Percentiles rank a stretch among this genome's conserved stretches.
Evolutionary conservation across 2,113 vertebrate species (phyloP).

Genomic region (Dipodomys merriami): DNA sequence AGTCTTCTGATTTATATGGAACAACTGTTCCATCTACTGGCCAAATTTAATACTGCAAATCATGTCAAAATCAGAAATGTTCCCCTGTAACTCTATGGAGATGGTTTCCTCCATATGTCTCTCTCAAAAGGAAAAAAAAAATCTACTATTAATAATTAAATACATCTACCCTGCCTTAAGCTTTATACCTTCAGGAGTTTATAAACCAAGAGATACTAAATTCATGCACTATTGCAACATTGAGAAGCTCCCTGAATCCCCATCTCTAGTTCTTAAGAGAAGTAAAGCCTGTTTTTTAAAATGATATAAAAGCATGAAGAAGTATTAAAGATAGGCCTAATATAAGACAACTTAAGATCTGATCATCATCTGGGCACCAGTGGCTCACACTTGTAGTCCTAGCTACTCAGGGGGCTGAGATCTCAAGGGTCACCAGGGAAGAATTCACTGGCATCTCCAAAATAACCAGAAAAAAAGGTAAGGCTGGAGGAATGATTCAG

Average conservation of each 20-base stretch:
- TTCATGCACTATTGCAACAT: constrained; percentile 48
- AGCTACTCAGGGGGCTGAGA: too few relatives aligned
- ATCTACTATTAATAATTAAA: constrained; percentile 67
- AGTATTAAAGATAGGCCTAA: not conserved
- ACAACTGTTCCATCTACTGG: constrained; percentile 85
- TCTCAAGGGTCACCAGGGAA: too few relatives aligned
- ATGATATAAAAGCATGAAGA: constrained; percentile 7
- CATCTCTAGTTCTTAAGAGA: constrained; percentile 36
- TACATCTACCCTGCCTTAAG: not conserved
- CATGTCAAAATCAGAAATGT: constrained; percentile 52
- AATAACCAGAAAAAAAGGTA: too few relatives aligned
- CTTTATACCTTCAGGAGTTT: constrained; percentile 53
- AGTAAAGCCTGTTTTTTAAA: constrained; percentile 26
- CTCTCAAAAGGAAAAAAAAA: constrained; percentile 15
- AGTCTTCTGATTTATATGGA: constrained; percentile 39
- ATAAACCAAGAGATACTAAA: constrained; percentile 61
- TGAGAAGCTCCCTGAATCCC: not conserved
- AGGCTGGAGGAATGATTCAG: too few relatives aligned
- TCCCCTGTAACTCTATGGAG: constrained; percentile 36
- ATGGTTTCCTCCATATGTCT: constrained; percentile 20
- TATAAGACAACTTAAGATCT: not conserved
- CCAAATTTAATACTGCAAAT: constrained; percentile 63
- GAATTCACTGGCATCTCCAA: too few relatives aligned
- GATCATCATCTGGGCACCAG: not conserved
- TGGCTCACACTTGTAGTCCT: too few relatives aligned